Evolutionary conservation across 30 jellyfish, hydroid and myxozoan genomes (phyloP).

Genomic region (Pelagia noctiluca): DNA sequence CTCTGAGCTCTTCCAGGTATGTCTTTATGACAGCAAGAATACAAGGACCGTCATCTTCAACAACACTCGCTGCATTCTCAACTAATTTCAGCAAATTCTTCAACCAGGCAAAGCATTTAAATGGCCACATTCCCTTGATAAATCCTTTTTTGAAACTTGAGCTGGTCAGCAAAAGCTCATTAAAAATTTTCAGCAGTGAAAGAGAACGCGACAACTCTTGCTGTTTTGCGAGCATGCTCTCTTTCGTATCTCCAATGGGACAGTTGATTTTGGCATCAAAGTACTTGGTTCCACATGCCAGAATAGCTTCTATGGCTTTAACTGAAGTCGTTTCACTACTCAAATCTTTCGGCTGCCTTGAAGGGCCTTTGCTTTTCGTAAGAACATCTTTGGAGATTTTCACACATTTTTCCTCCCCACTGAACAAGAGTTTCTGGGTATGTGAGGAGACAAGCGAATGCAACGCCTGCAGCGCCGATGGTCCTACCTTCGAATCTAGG

Average conservation of each 20-base stretch:
- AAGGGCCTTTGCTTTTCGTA: not conserved
- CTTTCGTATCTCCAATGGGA: not conserved
- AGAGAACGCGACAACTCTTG: not conserved
- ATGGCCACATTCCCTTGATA: not conserved
- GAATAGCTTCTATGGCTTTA: constrained; percentile 3
- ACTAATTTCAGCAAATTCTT: not conserved
- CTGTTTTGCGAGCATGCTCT: not conserved
- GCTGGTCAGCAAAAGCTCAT: not conserved
- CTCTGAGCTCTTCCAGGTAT: not conserved
- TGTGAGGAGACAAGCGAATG: not conserved
- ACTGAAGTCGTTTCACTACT: not conserved
- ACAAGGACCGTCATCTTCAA: too few relatives aligned
- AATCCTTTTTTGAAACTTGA: not conserved
- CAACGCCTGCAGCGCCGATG: constrained; percentile 9
- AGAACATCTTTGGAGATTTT: not conserved
- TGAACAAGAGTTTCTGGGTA: not conserved
- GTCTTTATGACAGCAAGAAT: not conserved
- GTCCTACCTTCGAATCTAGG: not conserved
- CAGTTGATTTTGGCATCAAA: not conserved
- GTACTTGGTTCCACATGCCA: not conserved
- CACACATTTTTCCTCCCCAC: not conserved
- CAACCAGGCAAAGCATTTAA: not conserved
- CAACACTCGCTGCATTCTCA: not conserved
- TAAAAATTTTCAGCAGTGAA: not conserved
- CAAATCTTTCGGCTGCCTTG: not conserved